phyloP scores from a whole-genome alignment of 2,888 invertebrate genomes.

The Melipona bicolor region DNA sequence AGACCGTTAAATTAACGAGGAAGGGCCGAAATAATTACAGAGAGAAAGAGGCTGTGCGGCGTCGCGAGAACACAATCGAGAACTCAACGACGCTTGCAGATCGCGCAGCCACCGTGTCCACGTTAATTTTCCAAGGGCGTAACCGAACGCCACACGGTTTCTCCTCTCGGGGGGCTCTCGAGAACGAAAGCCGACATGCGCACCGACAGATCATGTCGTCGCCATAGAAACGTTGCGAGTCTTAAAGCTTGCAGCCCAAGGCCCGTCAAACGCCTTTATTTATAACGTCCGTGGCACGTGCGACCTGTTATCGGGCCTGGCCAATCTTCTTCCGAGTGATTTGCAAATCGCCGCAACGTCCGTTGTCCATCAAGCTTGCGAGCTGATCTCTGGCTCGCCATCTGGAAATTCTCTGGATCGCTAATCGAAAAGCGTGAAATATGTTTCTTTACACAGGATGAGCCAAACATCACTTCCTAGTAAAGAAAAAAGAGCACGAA shows the following conservation, averaged over 20 bases:
- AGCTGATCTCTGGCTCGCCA: neutral
- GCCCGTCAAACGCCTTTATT: conserved; percentile 47
- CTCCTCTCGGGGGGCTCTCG: conserved; percentile 39
- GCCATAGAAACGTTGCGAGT: conserved; percentile 72
- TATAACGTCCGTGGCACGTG: conserved; percentile 27
- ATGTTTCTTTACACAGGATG: neutral
- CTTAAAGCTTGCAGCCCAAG: conserved; percentile 42
- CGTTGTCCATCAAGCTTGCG: neutral
- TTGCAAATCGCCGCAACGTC: neutral
- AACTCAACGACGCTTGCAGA: conserved; percentile 17
- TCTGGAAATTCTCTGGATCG: neutral
- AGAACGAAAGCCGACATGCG: conserved; percentile 75
- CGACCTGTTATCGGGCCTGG: neutral
- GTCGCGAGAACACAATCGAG: conserved; percentile 27
- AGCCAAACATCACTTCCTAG: too few relatives aligned
- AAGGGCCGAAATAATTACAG: conserved; percentile 13
- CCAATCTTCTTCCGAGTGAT: neutral
- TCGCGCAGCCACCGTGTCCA: conserved; percentile 13
- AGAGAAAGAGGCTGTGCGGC: neutral
- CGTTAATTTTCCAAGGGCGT: conserved; percentile 74
- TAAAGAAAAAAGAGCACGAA: too few relatives aligned
- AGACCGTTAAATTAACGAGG: neutral
- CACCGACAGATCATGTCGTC: conserved; percentile 72
- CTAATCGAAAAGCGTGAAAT: neutral
- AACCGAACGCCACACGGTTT: conserved; percentile 63